phyloP scores from a whole-genome alignment of 1,140 invertebrate species.

The Papilio polytes region DNA sequence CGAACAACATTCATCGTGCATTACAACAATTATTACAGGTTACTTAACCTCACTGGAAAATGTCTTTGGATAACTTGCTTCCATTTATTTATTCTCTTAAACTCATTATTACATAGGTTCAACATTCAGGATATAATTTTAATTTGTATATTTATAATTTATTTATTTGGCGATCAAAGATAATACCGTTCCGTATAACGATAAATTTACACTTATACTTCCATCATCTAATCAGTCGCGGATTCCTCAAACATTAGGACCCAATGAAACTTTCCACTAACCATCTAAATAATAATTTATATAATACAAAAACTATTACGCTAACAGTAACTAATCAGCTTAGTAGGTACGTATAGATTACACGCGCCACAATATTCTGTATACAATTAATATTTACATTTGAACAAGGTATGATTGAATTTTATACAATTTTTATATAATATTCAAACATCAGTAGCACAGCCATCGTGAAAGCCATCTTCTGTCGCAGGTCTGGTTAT shows the following conservation, averaged over 20 bases:
- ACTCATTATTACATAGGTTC: conserved; percentile 72
- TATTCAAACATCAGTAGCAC: conserved; percentile 93
- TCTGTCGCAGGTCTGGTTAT: conserved; percentile 93
- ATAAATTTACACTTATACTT: conserved; percentile 75
- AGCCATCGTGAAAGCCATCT: conserved; percentile 96
- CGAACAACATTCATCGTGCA: conserved; percentile 75
- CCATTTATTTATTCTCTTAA: conserved; percentile 55
- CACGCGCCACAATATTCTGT: conserved; percentile 49
- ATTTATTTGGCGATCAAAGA: conserved; percentile 81
- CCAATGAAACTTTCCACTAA: conserved; percentile 77
- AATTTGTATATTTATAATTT: conserved; percentile 62
- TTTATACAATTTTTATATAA: conserved; percentile 52
- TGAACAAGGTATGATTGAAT: conserved; percentile 60
- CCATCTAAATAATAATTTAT: conserved; percentile 79
- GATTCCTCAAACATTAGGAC: conserved; percentile 66
- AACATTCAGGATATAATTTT: conserved; percentile 76
- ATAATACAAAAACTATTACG: conserved; percentile 81
- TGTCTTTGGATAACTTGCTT: conserved; percentile 75
- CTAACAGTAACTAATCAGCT: conserved; percentile 55
- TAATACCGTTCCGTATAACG: conserved; percentile 77
- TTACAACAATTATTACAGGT: conserved; percentile 67
- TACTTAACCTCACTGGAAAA: conserved; percentile 63
- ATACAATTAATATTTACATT: conserved; percentile 69
- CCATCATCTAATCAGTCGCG: conserved; percentile 81
- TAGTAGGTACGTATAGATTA: conserved; percentile 67